Base-by-base conservation (phyloP, 1,140 invertebrate genomes). In the Holotrichia oblita region DNA sequence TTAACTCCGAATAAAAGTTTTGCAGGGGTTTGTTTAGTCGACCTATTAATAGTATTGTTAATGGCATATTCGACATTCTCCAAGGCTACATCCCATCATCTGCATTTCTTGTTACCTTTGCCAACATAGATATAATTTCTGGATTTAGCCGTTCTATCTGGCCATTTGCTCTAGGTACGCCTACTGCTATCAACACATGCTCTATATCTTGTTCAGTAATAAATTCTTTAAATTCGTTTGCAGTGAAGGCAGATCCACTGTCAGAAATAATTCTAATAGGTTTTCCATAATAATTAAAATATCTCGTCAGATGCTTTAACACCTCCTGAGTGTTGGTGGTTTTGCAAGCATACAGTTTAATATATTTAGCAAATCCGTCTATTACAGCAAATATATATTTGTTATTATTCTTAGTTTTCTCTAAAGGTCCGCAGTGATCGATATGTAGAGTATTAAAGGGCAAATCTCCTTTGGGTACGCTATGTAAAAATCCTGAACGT, bases 381-480 rank as follows among this genome's bases (percentile, higher is more conserved):
- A 85, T 73, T 10, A 83, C 69, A 40, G 42, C 77, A n/a, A 84
- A 81, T 40, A 85, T 75, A 74, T 83, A 81, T 80, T 76, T 79
- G 6, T 82, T 74, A 22, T 48, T 41, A 9, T 41, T 72, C 3
- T 8, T 7, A 0, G 77, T 69, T 76, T 79, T 81, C 44, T 79
- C 77, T 40, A 82, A 34, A 34, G 84, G 84, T 1, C 83, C 84
- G 20, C 82, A 80, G 80, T 86, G 84, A 69, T 86, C 84, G 9
- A 85, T 80, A 78, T 85, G 84, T 14, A 84, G 12, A 0, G 79
- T 83, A 7, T 78, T 12, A 79, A 86, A 85, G 83, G 85, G 42
- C 78, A 44, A 22, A 82, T 76, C 9, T 81, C 83, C 61, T 84
- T 83, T 40, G 82, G 82, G 27, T 27, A 84, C 83, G 59, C 17